Evolutionary conservation across 1,140 invertebrate species (phyloP).

Genomic region (Aphaenogaster ashmeadi): DNA sequence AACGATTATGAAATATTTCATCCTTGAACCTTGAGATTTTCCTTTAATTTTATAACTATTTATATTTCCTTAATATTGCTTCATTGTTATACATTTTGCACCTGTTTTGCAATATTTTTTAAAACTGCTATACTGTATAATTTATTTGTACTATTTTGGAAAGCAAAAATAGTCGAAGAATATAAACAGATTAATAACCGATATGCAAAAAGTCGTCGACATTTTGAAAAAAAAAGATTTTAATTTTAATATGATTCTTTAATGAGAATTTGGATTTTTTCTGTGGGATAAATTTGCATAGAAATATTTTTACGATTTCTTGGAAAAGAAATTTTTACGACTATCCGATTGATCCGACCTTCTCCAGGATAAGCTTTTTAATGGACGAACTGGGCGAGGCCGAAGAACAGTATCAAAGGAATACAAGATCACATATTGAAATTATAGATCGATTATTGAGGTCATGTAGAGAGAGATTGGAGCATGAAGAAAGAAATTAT

Average conservation of each 20-base stretch:
- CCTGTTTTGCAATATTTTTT: not conserved
- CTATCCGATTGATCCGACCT: not conserved
- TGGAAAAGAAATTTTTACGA: no score
- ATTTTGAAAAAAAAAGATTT: not conserved
- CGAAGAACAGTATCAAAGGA: slow-evolving; percentile 77
- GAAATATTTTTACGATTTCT: not conserved
- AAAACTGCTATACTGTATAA: not conserved
- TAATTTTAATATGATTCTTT: not conserved
- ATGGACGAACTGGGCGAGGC: slow-evolving; percentile 77
- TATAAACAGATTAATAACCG: not conserved
- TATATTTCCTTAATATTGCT: not conserved
- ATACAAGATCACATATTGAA: slow-evolving; percentile 71
- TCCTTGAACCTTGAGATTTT: not conserved
- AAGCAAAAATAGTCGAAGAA: not conserved
- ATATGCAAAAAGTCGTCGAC: not conserved
- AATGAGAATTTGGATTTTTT: not conserved
- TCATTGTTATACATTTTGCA: not conserved
- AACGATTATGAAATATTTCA: not conserved
- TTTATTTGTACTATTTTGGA: slow-evolving; percentile 22
- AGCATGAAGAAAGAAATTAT: slow-evolving; percentile 62
- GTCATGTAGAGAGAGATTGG: slow-evolving; percentile 60
- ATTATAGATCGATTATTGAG: slow-evolving; percentile 77
- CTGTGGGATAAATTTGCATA: not conserved
- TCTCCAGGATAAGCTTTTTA: slow-evolving; percentile 77
- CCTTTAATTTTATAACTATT: not conserved